Conservation (phyloP, 2,113 vertebrate species). For the Thamnophis sirtalis region DNA sequence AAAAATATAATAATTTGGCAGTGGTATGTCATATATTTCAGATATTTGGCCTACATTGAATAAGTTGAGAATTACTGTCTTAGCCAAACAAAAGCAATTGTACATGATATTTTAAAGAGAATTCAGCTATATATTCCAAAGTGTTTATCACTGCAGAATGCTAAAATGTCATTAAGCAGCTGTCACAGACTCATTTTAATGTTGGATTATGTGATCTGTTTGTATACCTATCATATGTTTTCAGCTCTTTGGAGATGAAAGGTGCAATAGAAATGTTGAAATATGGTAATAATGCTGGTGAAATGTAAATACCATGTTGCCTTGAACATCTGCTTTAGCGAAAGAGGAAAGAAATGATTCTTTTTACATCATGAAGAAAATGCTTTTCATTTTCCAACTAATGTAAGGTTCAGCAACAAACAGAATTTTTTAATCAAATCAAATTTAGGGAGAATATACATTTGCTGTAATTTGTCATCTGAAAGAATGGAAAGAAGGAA, state of each 20-base stretch:
- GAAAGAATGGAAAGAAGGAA: neutral
- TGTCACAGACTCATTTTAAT: neutral
- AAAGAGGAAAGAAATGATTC: slow-evolving; percentile 21
- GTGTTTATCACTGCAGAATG: neutral
- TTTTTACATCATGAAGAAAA: neutral
- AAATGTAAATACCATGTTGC: slow-evolving; percentile 9
- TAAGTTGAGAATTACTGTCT: neutral
- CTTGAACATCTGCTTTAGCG: slow-evolving; percentile 15
- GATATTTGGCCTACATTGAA: neutral
- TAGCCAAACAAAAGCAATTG: neutral
- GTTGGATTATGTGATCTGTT: neutral
- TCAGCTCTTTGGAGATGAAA: neutral
- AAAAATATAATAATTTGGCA: neutral
- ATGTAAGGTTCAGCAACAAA: slow-evolving; percentile 25
- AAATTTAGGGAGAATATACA: slow-evolving; percentile 28
- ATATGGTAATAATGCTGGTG: neutral
- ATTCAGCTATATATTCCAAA: neutral
- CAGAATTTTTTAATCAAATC: slow-evolving; percentile 9
- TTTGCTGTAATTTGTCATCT: neutral
- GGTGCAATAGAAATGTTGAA: neutral
- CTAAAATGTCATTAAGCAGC: neutral
- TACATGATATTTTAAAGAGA: neutral
- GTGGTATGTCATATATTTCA: neutral
- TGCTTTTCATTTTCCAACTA: slow-evolving; percentile 19
- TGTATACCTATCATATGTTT: neutral